Conservation (phyloP, 37 sponge, comb jelly and placozoan species). For the Hexactinellida sp. region DNA sequence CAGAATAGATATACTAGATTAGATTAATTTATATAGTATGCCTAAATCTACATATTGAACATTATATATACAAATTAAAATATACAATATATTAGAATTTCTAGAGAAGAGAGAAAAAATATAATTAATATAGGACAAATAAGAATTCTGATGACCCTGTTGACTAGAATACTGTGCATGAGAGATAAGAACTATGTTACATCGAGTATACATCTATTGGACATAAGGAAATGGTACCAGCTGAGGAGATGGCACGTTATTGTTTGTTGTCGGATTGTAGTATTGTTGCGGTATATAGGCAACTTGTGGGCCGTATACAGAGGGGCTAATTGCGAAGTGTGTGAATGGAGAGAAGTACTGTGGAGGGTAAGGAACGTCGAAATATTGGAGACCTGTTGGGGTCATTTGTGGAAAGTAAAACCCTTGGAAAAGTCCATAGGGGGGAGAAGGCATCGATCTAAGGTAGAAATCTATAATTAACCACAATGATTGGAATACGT, state of each 20-base stretch:
- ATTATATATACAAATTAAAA: conserved; percentile 6
- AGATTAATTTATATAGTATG: not conserved
- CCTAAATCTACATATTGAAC: conserved; percentile 18
- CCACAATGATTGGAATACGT: too few relatives aligned
- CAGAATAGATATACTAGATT: not conserved
- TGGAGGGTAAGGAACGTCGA: not conserved
- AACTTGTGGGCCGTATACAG: not conserved
- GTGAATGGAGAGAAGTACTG: not conserved
- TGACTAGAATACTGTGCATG: conserved; percentile 9
- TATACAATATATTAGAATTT: conserved; percentile 16
- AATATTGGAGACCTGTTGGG: not conserved
- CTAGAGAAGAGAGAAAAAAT: not conserved
- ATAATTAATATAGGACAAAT: conserved; percentile 8
- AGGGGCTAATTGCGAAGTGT: conserved; percentile 17
- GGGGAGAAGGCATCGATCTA: not conserved
- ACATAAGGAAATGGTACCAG: not conserved
- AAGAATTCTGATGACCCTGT: conserved; percentile 1
- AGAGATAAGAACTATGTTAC: not conserved
- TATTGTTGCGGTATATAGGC: not conserved
- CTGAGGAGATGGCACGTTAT: not conserved
- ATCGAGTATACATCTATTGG: not conserved
- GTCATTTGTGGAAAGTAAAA: not conserved
- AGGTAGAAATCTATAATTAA: not conserved
- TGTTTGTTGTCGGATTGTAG: not conserved
- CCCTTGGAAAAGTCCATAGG: not conserved